Conservation (phyloP, 2,888 invertebrate species). For the Agrotis segetum region DNA sequence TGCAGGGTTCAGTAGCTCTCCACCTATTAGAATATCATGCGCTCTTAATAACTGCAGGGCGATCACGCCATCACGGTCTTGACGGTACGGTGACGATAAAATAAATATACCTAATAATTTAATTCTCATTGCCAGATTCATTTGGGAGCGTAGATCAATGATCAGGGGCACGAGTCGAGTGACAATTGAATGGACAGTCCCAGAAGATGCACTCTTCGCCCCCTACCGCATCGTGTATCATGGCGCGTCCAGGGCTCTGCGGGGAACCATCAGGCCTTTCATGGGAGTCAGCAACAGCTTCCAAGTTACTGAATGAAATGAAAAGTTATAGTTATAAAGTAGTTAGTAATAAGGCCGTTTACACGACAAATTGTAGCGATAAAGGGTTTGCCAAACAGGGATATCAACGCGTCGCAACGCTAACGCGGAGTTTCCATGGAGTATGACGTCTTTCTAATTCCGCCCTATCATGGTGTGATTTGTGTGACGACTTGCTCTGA, state of each 20-base stretch:
- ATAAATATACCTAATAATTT: no score
- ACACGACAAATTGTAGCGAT: not conserved
- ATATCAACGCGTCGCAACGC: no score
- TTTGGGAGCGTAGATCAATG: slow-evolving; percentile 93
- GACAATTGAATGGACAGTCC: slow-evolving; percentile 95
- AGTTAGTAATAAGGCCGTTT: not conserved
- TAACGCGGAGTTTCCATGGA: no score
- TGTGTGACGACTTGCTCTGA: no score
- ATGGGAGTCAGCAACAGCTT: slow-evolving; percentile 91
- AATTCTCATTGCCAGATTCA: slow-evolving; percentile 91
- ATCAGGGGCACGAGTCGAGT: slow-evolving; percentile 94
- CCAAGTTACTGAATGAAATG: slow-evolving; percentile 48
- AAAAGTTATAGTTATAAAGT: not conserved
- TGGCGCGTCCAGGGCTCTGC: slow-evolving; percentile 93
- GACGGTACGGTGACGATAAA: no score
- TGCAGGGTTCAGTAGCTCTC: no score
- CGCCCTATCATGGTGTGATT: no score
- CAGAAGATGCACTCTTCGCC: slow-evolving; percentile 91
- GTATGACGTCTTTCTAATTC: no score
- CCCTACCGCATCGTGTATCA: slow-evolving; percentile 95
- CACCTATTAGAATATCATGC: no score
- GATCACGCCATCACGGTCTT: no score
- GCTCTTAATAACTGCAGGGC: no score
- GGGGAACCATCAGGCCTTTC: slow-evolving; percentile 92
- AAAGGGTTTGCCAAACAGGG: no score